phyloP scores from a whole-genome alignment of 2,797 vertebrate species.

The Eupleurogrammus muticus region DNA sequence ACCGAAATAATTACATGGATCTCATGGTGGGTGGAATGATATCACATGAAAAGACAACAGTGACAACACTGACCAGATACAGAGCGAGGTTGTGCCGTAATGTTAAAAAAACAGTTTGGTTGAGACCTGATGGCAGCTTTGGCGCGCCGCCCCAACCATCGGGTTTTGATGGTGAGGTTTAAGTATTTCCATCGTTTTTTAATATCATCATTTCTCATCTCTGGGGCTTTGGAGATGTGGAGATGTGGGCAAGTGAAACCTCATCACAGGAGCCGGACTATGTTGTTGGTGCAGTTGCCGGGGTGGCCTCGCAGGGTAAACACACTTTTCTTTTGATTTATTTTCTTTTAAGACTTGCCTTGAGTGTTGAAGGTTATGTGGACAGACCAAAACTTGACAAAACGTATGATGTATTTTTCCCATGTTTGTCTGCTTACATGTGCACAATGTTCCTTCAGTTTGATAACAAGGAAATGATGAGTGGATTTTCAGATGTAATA shows the following conservation, averaged over 20 bases:
- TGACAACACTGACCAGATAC: constrained; percentile 66
- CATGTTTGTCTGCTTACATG: constrained; percentile 15
- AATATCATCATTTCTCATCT: constrained; percentile 66
- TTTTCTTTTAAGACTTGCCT: constrained; percentile 29
- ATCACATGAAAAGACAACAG: constrained; percentile 72
- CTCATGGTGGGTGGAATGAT: constrained; percentile 59
- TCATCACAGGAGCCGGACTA: constrained; percentile 46
- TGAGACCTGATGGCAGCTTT: constrained; percentile 57
- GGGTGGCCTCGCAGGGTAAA: constrained; percentile 50
- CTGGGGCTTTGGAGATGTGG: constrained; percentile 54
- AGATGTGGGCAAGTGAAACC: constrained; percentile 61
- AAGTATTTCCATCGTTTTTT: constrained; percentile 64
- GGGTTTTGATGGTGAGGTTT: constrained; percentile 65
- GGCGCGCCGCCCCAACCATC: constrained; percentile 38
- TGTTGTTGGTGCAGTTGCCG: constrained; percentile 42
- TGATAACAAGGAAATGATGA: constrained; percentile 24
- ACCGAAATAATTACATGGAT: constrained; percentile 70
- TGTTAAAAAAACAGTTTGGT: constrained; percentile 57
- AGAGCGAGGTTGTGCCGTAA: constrained; percentile 41
- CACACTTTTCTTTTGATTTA: constrained; percentile 39
- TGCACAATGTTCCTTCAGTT: not conserved
- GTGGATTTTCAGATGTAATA: constrained; percentile 37
- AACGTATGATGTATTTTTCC: constrained; percentile 16
- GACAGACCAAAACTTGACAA: constrained; percentile 9
- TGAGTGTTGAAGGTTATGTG: constrained; percentile 24